Percentiles rank a stretch among this genome's conserved stretches.
Evolutionary conservation across 1,140 invertebrate genomes (phyloP).

Genomic region (Drosophila bifasciata): DNA sequence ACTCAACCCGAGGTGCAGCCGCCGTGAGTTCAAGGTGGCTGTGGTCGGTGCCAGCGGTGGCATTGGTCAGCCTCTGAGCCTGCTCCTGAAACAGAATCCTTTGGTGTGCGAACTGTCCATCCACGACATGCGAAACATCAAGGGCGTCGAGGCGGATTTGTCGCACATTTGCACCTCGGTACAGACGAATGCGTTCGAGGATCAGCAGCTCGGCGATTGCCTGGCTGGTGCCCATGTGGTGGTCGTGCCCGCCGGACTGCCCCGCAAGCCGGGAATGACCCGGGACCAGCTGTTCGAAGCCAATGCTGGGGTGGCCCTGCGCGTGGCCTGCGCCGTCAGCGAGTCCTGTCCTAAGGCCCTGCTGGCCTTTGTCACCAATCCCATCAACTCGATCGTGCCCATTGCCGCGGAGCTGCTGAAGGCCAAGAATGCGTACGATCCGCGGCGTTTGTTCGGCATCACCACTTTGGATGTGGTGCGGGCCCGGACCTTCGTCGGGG

Average conservation of each 20-base stretch:
- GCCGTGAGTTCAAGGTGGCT: conserved; percentile 86
- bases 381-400: conserved; percentile 98
- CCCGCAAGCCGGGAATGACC: conserved; percentile 96
- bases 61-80: conserved; percentile 89
- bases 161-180: conserved; percentile 92
- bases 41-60: conserved; percentile 93
- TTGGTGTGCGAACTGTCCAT: conserved; percentile 89
- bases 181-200: conserved; percentile 87
- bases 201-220: conserved; percentile 1
- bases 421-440: conserved; percentile 92
- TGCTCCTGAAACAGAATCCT: conserved; percentile 91
- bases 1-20: no score
- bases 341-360: conserved; percentile 94
- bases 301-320: conserved; percentile 96
- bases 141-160: conserved; percentile 93
- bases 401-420: conserved; percentile 97
- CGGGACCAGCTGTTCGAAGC: conserved; percentile 98
- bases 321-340: conserved; percentile 91
- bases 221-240: conserved; percentile 90
- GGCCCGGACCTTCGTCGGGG: conserved; percentile 95
- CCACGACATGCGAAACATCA: conserved; percentile 91
- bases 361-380: conserved; percentile 98
- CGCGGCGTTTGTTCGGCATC: conserved; percentile 96
- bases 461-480: conserved; percentile 98
- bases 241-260: conserved; percentile 98